These are phyloP conservation scores for Microcaecilia unicolor DNA, from an alignment of 2,797 vertebrate species.

Conservation along the genomic window DNA sequence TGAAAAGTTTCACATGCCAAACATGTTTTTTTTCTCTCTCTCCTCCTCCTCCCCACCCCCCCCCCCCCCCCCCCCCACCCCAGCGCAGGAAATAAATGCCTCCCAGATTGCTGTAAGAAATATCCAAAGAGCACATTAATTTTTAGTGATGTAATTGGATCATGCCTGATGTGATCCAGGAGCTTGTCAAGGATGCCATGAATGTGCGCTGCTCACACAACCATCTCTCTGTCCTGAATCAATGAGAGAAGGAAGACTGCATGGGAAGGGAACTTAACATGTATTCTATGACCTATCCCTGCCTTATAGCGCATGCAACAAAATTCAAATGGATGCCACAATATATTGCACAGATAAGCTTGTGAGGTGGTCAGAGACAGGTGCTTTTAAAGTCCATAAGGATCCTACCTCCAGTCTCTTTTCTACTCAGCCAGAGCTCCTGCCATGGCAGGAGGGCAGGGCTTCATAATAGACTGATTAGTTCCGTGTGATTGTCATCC, in stretches of 20 bases:
- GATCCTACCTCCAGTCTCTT: not conserved
- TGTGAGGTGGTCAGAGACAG: not conserved
- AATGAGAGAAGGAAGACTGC: constrained; percentile 4
- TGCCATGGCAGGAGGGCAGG: accelerated
- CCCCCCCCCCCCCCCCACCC: too few relatives aligned
- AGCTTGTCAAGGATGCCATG: constrained; percentile 26
- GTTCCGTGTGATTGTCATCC: too few relatives aligned
- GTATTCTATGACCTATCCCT: not conserved
- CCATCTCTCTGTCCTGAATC: constrained; percentile 1
- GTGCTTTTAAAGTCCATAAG: not conserved
- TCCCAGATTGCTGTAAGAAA: constrained; percentile 25
- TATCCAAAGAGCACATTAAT: constrained; percentile 27
- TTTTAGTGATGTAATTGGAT: constrained; percentile 29
- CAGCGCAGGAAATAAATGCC: constrained; percentile 19
- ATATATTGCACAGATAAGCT: not conserved
- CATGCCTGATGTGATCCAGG: constrained; percentile 30
- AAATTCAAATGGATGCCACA: not conserved
- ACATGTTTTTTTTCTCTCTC: constrained; percentile 8
- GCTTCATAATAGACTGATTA: too few relatives aligned
- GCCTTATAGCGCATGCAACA: not conserved
- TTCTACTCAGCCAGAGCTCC: not conserved
- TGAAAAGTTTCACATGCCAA: constrained; percentile 53
- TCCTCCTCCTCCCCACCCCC: too few relatives aligned
- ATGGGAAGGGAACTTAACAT: not conserved
- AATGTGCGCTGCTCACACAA: constrained; percentile 5